Evolutionary conservation across 2,888 invertebrate species (phyloP), one percentile per base, ranked within the genome.

Genomic region (Aphodius granarius): DNA sequence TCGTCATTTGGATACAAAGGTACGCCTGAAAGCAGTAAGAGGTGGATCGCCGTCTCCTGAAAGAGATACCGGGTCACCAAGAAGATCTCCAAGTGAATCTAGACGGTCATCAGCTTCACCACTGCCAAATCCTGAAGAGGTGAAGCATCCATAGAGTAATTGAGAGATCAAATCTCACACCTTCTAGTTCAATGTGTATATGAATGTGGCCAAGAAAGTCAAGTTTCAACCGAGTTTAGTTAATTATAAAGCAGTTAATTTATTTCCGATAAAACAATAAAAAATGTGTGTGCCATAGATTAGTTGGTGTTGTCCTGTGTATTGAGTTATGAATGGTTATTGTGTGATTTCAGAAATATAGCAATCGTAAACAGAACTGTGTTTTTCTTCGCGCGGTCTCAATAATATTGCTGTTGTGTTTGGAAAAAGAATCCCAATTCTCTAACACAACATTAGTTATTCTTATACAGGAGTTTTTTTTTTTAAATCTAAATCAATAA

Each of bases 1-100:
- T 87, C 93, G 96, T 18, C 95, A 96, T 86, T 88, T 95, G 86
- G 95, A 96, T 85, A 95, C 95, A 17, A 94, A 94, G 90, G 94
- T 96, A 43, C 91, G 94, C 0, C 88, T 95, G 81, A 93, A 94
- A 84, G 89, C 92, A 70, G 78, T 88, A 89, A 91, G 91, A 15
- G 91, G 92, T 77, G 92, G 92, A 1, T 91, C 93, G 13, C 93
- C 94, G 21, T 94, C 94, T 2, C 93, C 94, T 0, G 92, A 92
- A 82, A 89, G 88, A 77, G 90, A 88, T 75, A 83, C 83, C 72
- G 87, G 87, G 76, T 90, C 90, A 2, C 90, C 90, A 0, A 88
- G 88, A 76, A 86, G 88, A 77, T 90, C 90, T 0, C 90, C 90
- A 0, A 81, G 66, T 62, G 76, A 15, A 13, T 43, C 43, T 13